Conservation (phyloP, 1,140 invertebrate genomes). For the Diploscapter pachys region DNA sequence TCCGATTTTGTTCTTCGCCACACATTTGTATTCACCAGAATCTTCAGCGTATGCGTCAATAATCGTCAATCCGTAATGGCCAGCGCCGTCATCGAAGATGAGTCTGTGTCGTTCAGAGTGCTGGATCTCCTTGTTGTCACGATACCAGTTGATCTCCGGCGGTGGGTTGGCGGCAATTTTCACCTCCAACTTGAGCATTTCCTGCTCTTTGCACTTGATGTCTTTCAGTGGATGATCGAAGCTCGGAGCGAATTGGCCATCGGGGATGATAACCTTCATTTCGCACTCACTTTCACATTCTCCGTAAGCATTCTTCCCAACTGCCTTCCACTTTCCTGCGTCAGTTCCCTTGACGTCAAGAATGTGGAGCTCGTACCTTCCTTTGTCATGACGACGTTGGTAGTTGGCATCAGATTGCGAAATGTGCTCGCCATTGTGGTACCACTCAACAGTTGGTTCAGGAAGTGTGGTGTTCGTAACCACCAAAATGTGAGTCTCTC, state of each 20-base stretch:
- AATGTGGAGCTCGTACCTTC: conserved; percentile 48
- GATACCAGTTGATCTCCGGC: conserved; percentile 45
- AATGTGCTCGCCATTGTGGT: conserved; percentile 32
- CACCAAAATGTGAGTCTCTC: conserved; percentile 35
- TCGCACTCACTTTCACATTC: conserved; percentile 41
- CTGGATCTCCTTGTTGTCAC: conserved; percentile 35
- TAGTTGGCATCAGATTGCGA: conserved; percentile 35
- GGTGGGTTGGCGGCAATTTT: conserved; percentile 29
- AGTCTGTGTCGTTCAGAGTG: conserved; percentile 42
- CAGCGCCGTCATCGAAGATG: conserved; percentile 33
- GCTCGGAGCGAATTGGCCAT: conserved; percentile 24
- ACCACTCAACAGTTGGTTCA: conserved; percentile 40
- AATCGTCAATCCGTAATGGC: conserved; percentile 62
- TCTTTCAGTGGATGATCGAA: conserved; percentile 37
- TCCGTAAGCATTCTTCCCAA: conserved; percentile 46
- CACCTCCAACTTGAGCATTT: conserved; percentile 44
- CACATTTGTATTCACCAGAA: conserved; percentile 76
- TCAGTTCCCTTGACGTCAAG: conserved; percentile 35
- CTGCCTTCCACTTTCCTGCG: conserved; percentile 42
- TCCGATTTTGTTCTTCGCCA: conserved; percentile 32
- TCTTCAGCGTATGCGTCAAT: conserved; percentile 83
- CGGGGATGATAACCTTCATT: conserved; percentile 29
- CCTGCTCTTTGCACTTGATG: conserved; percentile 27
- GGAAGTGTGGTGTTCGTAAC: conserved; percentile 46
- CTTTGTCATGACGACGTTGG: conserved; percentile 34